A percentile compares a stretch with the other conserved stretches of the same genome.
Conservation (phyloP, 2,113 vertebrate genomes). For the Galeopterus variegatus region DNA sequence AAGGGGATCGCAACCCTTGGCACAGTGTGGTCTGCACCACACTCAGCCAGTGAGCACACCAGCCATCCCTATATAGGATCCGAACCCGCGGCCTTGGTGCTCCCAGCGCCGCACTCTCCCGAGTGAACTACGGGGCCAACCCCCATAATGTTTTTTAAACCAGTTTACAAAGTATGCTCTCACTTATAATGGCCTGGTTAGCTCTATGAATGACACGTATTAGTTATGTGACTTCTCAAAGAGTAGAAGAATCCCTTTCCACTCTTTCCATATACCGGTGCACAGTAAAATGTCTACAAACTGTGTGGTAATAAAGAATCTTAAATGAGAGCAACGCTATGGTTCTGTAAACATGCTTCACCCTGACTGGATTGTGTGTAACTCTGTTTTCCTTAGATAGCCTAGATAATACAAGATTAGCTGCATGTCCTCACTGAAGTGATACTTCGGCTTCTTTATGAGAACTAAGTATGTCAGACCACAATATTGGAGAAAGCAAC, state of each 20-base stretch:
- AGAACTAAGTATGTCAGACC: slow-evolving; percentile 52
- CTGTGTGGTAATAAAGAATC: neutral
- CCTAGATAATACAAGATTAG: slow-evolving; percentile 53
- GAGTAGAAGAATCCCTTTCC: neutral
- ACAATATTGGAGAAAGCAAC: neutral
- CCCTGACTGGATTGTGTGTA: neutral
- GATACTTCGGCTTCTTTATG: neutral
- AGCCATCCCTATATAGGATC: too few relatives aligned
- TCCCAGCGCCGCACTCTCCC: too few relatives aligned
- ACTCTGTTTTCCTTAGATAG: slow-evolving; percentile 41
- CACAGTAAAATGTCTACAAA: neutral
- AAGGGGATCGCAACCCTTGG: too few relatives aligned
- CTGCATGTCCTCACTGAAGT: neutral
- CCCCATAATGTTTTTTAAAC: neutral
- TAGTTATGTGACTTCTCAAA: neutral
- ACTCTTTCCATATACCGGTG: neutral
- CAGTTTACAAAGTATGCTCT: neutral
- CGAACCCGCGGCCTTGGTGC: too few relatives aligned
- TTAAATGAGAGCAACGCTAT: neutral
- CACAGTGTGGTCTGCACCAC: too few relatives aligned
- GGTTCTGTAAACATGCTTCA: neutral
- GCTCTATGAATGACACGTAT: neutral
- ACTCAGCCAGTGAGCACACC: too few relatives aligned
- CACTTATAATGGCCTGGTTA: neutral
- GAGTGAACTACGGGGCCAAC: too few relatives aligned